These are phyloP conservation scores for Stichodactyla helianthus DNA, from an alignment of 64 coral and sea anemone species.

Conservation along the genomic window DNA sequence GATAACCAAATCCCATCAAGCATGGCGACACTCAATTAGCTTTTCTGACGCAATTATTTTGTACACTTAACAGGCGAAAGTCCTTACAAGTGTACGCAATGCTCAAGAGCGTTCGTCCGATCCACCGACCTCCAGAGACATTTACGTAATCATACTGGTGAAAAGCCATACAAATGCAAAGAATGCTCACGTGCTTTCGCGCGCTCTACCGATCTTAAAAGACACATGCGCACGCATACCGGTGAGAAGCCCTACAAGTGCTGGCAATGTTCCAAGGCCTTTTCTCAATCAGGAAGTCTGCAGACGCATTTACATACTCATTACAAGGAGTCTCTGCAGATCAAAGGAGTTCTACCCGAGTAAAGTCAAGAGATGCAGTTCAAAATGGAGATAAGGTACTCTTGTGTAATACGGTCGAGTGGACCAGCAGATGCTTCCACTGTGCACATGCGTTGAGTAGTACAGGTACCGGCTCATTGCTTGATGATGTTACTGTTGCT, in stretches of 20 bases:
- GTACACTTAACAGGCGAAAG: conserved; percentile 61
- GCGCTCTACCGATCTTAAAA: conserved; percentile 93
- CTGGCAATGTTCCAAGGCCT: conserved; percentile 97
- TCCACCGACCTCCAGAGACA: conserved; percentile 97
- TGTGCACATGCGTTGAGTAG: neutral
- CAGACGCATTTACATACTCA: conserved; percentile 98
- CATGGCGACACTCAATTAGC: no score
- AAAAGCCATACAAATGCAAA: conserved; percentile 97
- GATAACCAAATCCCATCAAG: no score
- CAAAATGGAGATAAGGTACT: neutral
- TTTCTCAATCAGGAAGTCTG: conserved; percentile 92
- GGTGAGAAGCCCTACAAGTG: conserved; percentile 98
- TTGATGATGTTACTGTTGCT: neutral
- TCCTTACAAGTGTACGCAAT: conserved; percentile 98
- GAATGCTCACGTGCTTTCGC: conserved; percentile 95
- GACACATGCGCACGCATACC: conserved; percentile 88
- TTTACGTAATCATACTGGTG: conserved; percentile 95
- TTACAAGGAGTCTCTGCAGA: conserved; percentile 85
- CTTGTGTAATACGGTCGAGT: neutral
- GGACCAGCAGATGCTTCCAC: neutral
- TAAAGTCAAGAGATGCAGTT: conserved; percentile 8
- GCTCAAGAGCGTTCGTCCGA: conserved; percentile 95
- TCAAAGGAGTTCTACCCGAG: conserved; percentile 81
- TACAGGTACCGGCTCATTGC: neutral
- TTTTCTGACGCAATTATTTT: neutral